Evolutionary conservation across 2,113 vertebrate species (phyloP), one percentile per base, ranked within the genome.

Genomic region (Martes martes): DNA sequence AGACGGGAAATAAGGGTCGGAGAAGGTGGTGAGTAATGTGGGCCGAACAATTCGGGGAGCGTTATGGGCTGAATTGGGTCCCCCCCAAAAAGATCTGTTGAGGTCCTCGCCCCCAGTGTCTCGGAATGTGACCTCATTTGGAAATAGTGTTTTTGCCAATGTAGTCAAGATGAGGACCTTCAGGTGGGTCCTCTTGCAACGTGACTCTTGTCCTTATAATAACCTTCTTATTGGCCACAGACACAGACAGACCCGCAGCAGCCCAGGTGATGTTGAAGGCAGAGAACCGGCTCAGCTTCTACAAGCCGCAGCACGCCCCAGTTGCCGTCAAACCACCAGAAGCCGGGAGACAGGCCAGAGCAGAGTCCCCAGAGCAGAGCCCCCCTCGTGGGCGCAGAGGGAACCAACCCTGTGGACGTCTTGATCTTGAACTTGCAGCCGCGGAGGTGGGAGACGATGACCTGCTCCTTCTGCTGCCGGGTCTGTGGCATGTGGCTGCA

Each of bases 201-300:
- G 18, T 24, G 39, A 81, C 24, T 31, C 28, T 10, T 33, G 1
- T 69, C 74, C 89, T 87, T 52, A 57, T 59, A 50, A 16, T 15
- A 55, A 52, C 50, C 50, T 52, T 52, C 50, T 15, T 15, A 52
- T 52, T 16, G 15, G 52, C 15, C 52, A 16, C 52, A 69, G 80
- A 82, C 63, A 92, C 47, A 91, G 50, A 85, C 3, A 31, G 39
- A 89, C n/a, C 21, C 31, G 45, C 59, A 67, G 26, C 26, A 55
- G 7, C 0, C 42, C 11, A 1, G 4, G 7, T 18, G 5, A 36
- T 8, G 24, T 1, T 4, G 1, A 42, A 28, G 36, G 50, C 13
- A n/a, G 52, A 65, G 33, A 18, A 6, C 19, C 0, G 33, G 16
- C 10, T 10, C 19, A 4, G 13, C 4, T 7, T 28, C 80, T 13